Evolutionary conservation across 2,888 invertebrate genomes (phyloP), one percentile per base, ranked within the genome.

Genomic region (Pollenia labialis): DNA sequence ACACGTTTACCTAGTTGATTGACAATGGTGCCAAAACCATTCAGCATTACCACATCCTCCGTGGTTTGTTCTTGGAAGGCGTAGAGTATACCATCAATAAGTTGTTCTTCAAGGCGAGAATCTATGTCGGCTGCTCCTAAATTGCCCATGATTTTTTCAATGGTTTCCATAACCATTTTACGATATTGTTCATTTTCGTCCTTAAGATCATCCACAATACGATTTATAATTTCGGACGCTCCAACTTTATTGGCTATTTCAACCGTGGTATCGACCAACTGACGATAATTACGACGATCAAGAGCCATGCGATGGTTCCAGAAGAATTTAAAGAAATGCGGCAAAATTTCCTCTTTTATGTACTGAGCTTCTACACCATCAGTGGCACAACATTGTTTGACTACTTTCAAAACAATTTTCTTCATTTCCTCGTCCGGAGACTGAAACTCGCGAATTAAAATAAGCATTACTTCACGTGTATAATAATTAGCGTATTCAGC

Each of bases 351-450:
- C 90, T 99, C 99, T 94, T 99, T 99, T 89, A 99, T 99, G 92
- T 99, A 99, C 92, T 99, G 98, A 0, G 99, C 96, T 93, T 99
- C 99, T 74, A 99, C 99, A 96, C 99, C 99, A 93, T 99, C 99
- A 0, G 99, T 99, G 11, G 98, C 99, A 92, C 99, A 99, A 94
- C 99, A 99, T 94, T 99, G 99, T 93, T 99, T 99, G 85, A 99
- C 99, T 87, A 99, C 97, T 95, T 99, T 99, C 88, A 99, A 94
- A 0, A 99, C 99, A 94, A 99, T 99, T 93, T 99, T 99, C 94
- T 99, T 99, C 99, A 99, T 99, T 95, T 99, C 99, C 93, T 99
- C 99, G 93, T 99, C 99, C 0, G 99, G 99, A 81, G 99, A 99
- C 94, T 99, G 99, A 94, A 99, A 99, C 95, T 99, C 99, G 94